These are phyloP conservation scores for Stegostoma tigrinum DNA, from an alignment of 2,113 vertebrate genomes.

Conservation along the genomic window DNA sequence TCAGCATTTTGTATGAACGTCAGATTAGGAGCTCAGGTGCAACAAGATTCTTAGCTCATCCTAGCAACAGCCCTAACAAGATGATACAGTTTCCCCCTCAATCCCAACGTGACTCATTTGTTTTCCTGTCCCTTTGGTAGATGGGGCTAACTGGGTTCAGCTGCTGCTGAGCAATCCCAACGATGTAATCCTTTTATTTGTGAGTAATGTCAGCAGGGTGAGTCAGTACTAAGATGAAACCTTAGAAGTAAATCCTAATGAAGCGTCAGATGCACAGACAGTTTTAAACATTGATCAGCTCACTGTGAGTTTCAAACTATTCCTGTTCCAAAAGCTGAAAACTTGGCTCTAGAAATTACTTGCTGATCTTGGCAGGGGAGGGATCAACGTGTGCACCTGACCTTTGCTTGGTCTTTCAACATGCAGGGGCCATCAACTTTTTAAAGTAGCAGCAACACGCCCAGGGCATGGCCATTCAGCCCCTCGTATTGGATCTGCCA, in stretches of 20 bases:
- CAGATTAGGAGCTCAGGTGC: too few relatives aligned
- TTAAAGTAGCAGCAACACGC: background rate
- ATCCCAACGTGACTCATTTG: background rate
- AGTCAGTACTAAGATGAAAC: background rate
- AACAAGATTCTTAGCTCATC: too few relatives aligned
- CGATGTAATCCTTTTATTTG: background rate
- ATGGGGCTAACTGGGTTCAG: background rate
- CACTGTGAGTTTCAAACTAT: background rate
- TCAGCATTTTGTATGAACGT: background rate
- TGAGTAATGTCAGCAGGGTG: background rate
- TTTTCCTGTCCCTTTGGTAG: background rate
- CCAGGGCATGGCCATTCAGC: background rate
- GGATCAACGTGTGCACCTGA: background rate
- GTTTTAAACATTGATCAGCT: background rate
- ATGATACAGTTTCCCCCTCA: background rate
- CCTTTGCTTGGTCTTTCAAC: background rate
- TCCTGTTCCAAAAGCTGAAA: background rate
- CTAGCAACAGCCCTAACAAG: background rate
- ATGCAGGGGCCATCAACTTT: background rate
- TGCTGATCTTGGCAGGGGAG: background rate
- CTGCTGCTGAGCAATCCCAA: background rate
- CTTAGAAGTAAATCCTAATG: background rate
- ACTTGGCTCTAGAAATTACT: background rate
- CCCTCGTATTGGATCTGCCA: background rate
- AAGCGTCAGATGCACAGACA: background rate